Evolutionary conservation across 2,888 invertebrate species (phyloP).

Genomic region (Meta bourneti): DNA sequence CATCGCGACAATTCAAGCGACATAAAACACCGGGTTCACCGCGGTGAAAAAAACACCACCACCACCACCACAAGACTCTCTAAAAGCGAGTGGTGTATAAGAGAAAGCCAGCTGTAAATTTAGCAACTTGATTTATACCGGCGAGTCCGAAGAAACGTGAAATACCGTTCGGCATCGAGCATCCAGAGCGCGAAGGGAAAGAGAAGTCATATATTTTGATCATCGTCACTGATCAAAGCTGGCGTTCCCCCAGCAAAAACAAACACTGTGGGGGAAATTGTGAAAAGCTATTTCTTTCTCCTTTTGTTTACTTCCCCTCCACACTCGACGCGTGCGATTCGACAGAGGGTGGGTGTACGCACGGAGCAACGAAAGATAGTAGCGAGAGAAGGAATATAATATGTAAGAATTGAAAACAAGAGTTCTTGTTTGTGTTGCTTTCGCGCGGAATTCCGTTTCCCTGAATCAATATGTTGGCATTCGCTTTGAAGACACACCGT

Average conservation of each 20-base stretch:
- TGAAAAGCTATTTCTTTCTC: conserved; percentile 56
- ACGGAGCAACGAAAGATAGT: conserved; percentile 35
- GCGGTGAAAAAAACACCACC: not conserved
- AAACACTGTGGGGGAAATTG: conserved; percentile 52
- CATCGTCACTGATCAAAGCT: conserved; percentile 66
- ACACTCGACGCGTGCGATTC: not conserved
- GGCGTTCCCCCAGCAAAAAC: conserved; percentile 26
- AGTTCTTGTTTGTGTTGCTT: not conserved
- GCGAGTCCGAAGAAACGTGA: not conserved
- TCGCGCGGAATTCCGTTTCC: no score
- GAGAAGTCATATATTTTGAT: conserved; percentile 54
- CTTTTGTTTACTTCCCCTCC: not conserved
- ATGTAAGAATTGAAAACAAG: not conserved
- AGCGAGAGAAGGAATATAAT: conserved; percentile 40
- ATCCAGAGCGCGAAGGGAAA: not conserved
- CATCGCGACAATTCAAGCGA: not conserved
- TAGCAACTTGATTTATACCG: conserved; percentile 11
- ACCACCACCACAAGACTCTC: not conserved
- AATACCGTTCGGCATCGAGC: not conserved
- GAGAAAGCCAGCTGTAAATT: not conserved
- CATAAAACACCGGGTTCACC: not conserved
- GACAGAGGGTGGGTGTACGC: conserved; percentile 8
- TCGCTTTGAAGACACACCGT: no score
- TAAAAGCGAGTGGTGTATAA: not conserved
- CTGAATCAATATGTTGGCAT: no score